Percentiles rank a stretch among this genome's conserved stretches.
phyloP scores from a whole-genome alignment of 2,888 invertebrate genomes.

The Halocaridina rubra region DNA sequence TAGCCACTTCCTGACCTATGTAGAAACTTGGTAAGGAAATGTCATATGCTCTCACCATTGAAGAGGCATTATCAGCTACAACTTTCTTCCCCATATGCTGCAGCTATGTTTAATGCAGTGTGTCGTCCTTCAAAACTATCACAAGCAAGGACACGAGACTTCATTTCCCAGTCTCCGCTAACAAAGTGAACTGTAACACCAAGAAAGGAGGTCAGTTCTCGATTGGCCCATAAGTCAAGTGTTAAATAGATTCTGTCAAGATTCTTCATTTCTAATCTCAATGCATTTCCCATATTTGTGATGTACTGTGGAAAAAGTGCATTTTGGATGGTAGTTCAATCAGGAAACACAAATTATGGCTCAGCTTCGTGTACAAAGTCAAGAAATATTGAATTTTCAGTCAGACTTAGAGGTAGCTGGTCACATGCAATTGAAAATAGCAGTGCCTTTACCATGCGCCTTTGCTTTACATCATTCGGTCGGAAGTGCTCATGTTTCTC shows the following conservation, averaged over 20 bases:
- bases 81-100: not conserved
- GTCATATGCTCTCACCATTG: not conserved
- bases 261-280: constrained; percentile 4
- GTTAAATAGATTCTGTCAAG: too few species aligned
- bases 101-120: not conserved
- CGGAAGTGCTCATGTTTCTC: constrained; percentile 10
- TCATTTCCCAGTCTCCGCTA: not conserved
- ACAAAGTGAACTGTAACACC: constrained; percentile 21
- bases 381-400: constrained; percentile 2
- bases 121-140: not conserved
- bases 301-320: constrained; percentile 11
- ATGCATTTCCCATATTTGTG: not conserved
- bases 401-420: constrained; percentile 14
- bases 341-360: constrained; percentile 12
- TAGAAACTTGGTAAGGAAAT: not conserved
- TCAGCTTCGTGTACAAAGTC: not conserved
- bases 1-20: not conserved
- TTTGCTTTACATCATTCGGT: constrained; percentile 1
- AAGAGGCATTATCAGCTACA: not conserved
- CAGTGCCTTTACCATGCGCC: constrained; percentile 2
- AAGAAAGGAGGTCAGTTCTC: constrained; percentile 19
- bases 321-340: not conserved
- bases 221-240: constrained; percentile 11
- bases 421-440: constrained; percentile 13
- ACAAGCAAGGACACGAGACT: constrained; percentile 10